Percentiles rank a stretch among this genome's conserved stretches.
These are phyloP conservation scores for Butastur rufipennis DNA, from an alignment of 2,113 vertebrate species.

Conservation along the genomic window DNA sequence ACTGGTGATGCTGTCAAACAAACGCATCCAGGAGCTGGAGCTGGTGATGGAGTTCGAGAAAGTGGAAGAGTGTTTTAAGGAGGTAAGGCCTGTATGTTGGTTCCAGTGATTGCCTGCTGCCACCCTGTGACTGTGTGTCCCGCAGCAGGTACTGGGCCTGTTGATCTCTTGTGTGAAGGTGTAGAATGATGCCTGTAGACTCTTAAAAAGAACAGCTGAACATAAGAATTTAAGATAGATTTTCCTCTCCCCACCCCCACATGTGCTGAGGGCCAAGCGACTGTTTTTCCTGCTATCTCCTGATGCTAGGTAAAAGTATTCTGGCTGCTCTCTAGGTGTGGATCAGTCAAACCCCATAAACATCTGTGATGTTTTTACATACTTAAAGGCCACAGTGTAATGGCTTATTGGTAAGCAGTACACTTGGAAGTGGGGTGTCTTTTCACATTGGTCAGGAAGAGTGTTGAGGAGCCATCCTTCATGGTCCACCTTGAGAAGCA, in stretches of 20 bases:
- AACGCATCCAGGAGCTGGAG: slow-evolving; percentile 79
- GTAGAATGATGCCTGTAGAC: neutral
- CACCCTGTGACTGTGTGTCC: neutral
- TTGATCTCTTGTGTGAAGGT: neutral
- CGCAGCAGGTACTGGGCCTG: neutral
- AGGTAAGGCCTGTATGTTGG: slow-evolving; percentile 70
- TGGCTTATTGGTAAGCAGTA: neutral
- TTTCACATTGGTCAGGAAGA: neutral
- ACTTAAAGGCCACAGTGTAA: no score
- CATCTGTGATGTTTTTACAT: neutral
- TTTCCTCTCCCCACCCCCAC: no score
- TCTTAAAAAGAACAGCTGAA: neutral
- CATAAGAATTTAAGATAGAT: neutral
- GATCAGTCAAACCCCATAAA: neutral
- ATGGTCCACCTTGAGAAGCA: neutral
- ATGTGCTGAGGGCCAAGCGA: neutral
- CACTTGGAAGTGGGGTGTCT: neutral
- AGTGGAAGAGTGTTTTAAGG: slow-evolving; percentile 77
- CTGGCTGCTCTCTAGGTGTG: neutral
- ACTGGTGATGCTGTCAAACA: slow-evolving; percentile 87
- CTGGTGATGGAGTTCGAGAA: slow-evolving; percentile 79
- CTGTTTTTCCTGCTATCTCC: neutral
- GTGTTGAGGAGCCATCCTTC: neutral
- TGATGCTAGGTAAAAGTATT: neutral
- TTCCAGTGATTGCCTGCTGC: neutral